These are phyloP conservation scores for Petromus typicus DNA, from an alignment of 2,113 vertebrate genomes.

Conservation along the genomic window DNA sequence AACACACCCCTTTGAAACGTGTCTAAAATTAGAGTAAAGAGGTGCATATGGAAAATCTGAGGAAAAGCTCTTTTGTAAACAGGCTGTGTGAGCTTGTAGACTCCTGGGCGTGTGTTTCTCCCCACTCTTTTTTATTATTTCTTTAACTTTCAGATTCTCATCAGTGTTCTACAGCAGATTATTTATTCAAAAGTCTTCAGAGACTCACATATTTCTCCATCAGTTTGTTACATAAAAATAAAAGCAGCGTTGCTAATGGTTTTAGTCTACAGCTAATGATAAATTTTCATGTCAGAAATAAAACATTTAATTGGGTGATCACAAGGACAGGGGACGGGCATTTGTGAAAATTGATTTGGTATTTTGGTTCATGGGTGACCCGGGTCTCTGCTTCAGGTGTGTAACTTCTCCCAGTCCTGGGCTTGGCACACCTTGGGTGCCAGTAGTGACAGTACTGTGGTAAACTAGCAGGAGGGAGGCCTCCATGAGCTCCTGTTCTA, in stretches of 20 bases:
- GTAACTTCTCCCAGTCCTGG: neutral
- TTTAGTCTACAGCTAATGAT: neutral
- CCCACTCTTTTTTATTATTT: neutral
- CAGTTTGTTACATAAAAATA: slow-evolving; percentile 24
- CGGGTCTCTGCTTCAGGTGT: neutral
- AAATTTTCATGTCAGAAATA: neutral
- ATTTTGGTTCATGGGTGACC: neutral
- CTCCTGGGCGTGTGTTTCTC: neutral
- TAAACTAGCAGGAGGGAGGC: neutral
- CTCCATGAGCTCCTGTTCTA: neutral
- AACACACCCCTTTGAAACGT: slow-evolving; percentile 36
- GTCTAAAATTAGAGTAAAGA: slow-evolving; percentile 62
- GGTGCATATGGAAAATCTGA: neutral
- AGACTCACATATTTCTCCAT: neutral
- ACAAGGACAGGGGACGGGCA: neutral
- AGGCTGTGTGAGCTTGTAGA: slow-evolving; percentile 2
- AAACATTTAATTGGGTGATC: neutral
- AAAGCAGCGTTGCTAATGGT: neutral
- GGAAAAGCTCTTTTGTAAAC: neutral
- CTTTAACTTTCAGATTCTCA: slow-evolving; percentile 21
- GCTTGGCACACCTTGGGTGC: neutral
- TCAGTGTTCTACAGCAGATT: neutral
- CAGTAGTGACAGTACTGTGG: neutral
- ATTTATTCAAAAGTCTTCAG: slow-evolving; percentile 42
- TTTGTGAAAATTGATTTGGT: neutral